Percentiles rank a stretch among this genome's conserved stretches.
Evolutionary conservation across 2,113 vertebrate species (phyloP).

Genomic region (Malurus elegans): DNA sequence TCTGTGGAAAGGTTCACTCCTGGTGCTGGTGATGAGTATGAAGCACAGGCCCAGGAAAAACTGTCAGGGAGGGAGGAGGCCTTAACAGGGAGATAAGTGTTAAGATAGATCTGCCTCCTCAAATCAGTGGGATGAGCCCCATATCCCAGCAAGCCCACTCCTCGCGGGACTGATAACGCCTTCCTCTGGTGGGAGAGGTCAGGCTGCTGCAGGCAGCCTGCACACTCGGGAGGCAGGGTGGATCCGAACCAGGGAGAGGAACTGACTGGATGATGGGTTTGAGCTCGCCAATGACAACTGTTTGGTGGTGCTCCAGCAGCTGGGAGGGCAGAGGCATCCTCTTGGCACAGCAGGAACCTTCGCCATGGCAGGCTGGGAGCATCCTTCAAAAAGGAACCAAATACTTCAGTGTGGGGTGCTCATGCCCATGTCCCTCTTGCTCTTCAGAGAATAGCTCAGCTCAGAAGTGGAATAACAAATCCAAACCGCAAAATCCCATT

Average conservation of each 20-base stretch:
- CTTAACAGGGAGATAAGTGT: conserved; percentile 61
- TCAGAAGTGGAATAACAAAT: background rate
- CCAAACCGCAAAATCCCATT: background rate
- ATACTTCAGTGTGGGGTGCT: background rate
- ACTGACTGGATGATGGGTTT: fast-evolving
- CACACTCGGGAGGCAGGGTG: background rate
- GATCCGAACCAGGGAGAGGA: background rate
- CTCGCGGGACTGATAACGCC: conserved; percentile 7
- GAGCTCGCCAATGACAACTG: fast-evolving
- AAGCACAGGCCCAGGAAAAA: conserved; percentile 67
- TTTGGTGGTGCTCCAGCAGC: background rate
- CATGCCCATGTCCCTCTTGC: fast-evolving
- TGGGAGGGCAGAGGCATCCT: background rate
- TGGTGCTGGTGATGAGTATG: conserved; percentile 65
- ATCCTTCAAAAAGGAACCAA: background rate
- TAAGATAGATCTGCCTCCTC: conserved; percentile 33
- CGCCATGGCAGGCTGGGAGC: fast-evolving
- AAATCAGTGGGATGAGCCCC: conserved; percentile 50
- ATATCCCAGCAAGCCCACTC: conserved; percentile 12
- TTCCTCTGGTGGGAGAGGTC: background rate
- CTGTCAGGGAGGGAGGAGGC: conserved; percentile 54
- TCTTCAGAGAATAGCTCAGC: background rate
- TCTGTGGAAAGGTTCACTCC: conserved; percentile 49
- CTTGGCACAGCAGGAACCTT: background rate
- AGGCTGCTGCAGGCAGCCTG: background rate